Evolutionary conservation across 53 echinoderm and acorn worm species (phyloP), one percentile per base, ranked within the genome.

Genomic region (Holothuria scabra): DNA sequence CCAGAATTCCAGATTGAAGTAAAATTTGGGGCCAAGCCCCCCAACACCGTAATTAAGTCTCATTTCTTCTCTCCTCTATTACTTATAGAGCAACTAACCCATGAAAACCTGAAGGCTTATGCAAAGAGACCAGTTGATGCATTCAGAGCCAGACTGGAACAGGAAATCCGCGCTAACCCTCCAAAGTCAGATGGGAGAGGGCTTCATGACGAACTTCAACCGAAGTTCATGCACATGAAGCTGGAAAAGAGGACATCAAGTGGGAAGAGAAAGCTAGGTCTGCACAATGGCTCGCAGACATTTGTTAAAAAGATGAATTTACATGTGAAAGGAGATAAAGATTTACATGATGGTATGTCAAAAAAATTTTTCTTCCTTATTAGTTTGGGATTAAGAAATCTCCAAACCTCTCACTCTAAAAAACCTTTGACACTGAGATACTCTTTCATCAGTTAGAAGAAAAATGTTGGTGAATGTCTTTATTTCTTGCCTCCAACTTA

Each of bases 231-330:
- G 82, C 82, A 81, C 41, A 81, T 81, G 82, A 81, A 81, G 41
- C 60, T 81, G 5, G 62, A 81, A 14, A 37, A 28, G 19, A 62
- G 65, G 30, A 61, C 82, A 13, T 61, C 62, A 3, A 61, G 82
- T 22, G 82, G 82, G 21, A 81, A 81, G 65, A 61, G 82, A 25
- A 81, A 81, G n/a, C 60, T 64, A 26, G 82, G 82, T 4, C 64
- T 81, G 37, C 62, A 64, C 38, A 81, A 81, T 23, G 82, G 82
- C 11, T 81, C 82, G 14, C 82, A 81, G 82, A 81, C 82, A 3
- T 81, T 81, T 24, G 82, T 81, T 29, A 61, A 81, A 81, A 81
- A 81, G 82, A 81, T 81, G 82, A 81, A 81, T n/a, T 26, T 63
- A 41, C 82, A 81, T 19, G 65, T 81, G 44, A 81, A 81, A 23